Evolutionary conservation across 2,797 vertebrate genomes (phyloP), one percentile per base, ranked within the genome.

Genomic region (Falco novaeseelandiae): DNA sequence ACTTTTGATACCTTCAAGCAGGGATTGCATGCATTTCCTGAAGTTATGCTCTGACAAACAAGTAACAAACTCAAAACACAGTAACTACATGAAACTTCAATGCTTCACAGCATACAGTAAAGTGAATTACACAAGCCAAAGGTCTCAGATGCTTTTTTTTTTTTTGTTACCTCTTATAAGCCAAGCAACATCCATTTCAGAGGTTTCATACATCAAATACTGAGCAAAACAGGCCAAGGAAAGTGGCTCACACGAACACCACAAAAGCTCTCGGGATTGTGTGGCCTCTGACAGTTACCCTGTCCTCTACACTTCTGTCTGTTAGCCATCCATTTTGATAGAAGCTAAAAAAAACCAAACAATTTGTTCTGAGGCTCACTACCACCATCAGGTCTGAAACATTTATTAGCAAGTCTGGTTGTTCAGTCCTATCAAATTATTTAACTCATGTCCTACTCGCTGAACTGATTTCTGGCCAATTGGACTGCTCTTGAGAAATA

Each of bases 401-500:
- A 21, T 66, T 86, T 80, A 44, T 83, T 49, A 93, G 57, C 26
- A 44, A 66, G 62, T 25, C 85, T 76, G 48, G 52, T 34, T 81
- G 32, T 59, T 93, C 57, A 89, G 81, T 30, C 84, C 82, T 86
- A 80, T 25, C 79, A 79, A 88, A 34, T 87, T 63, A 76, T 81
- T 95, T 84, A 81, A 61, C 66, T 94, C 5, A 0, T 7, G 36
- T 52, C 86, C 86, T 52, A 70, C 22, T 73, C n/a, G 9, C 66
- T 61, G 46, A 93, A 92, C n/a, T 46, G 67, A 80, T 77, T 93
- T 95, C 40, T 87, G 58, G 59, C 44, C 0, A 0, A 72, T 55
- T n/a, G 11, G 32, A 63, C 71, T 54, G 54, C 74, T 96, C 87
- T 95, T 89, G 67, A 94, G 86, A 91, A 97, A 95, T 15, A 85